Conservation (phyloP, 64 coral and sea anemone species). For the Anthopleura sola region DNA sequence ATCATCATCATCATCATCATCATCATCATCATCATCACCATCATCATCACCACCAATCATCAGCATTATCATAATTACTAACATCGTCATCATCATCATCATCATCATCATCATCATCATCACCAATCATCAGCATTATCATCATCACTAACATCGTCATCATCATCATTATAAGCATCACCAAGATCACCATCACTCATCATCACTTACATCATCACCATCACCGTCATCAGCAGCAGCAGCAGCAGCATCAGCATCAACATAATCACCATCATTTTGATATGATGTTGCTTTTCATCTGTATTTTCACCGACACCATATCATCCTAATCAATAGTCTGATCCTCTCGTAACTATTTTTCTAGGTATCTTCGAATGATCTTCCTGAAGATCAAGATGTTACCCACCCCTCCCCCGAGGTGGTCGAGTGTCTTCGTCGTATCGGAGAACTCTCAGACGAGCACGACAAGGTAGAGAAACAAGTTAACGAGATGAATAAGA, state of each 20-base stretch:
- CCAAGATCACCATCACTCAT: not conserved
- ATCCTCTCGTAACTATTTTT: not conserved
- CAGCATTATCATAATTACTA: not conserved
- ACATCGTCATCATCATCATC: not conserved
- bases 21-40: not conserved
- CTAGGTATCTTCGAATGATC: slow-evolving; percentile 4
- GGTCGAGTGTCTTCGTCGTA: slow-evolving; percentile 72
- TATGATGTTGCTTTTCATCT: not conserved
- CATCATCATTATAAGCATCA: too few species aligned
- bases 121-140: too few species aligned
- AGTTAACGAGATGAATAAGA: slow-evolving; percentile 51
- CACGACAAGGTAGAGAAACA: slow-evolving; percentile 59
- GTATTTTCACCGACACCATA: too few species aligned
- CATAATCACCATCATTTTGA: not conserved
- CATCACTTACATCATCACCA: not conserved
- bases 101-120: not conserved
- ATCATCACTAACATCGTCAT: too few species aligned
- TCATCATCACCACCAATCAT: not conserved
- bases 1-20: not conserved
- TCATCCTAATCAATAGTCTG: not conserved
- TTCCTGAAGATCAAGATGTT: not conserved
- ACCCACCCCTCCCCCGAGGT: slow-evolving; percentile 67
- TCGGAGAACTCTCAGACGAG: slow-evolving; percentile 67
- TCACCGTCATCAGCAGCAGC: too few species aligned
- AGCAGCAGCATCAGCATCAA: not conserved